Evolutionary conservation across 92 coral and sea anemone genomes (phyloP).

Genomic region (Pocillopora meandrina): DNA sequence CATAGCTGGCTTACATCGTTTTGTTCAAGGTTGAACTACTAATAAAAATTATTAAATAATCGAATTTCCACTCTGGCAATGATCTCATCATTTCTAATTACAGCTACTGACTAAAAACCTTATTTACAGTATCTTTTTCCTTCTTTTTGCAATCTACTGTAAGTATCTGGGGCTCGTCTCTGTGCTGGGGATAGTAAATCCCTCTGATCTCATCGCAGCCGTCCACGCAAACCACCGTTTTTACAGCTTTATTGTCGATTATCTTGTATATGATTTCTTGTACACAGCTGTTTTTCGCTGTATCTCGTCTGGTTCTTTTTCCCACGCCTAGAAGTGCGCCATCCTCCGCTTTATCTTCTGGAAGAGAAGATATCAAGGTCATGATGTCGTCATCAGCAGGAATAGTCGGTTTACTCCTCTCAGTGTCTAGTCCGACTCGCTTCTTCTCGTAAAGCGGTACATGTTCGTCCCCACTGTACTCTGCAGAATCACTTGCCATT

Average conservation of each 20-base stretch:
- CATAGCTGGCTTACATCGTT: too few relatives aligned
- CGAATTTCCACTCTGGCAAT: too few relatives aligned
- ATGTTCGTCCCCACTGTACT: neutral
- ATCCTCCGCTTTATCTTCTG: neutral
- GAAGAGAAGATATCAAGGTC: neutral
- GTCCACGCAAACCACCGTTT: conserved; percentile 7
- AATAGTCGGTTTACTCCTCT: neutral
- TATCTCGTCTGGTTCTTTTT: neutral
- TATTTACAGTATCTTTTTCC: neutral
- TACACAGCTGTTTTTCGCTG: neutral
- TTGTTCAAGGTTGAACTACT: too few relatives aligned
- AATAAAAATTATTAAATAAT: too few relatives aligned
- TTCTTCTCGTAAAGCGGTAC: neutral
- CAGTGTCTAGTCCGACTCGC: neutral
- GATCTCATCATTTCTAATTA: neutral
- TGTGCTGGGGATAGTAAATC: neutral
- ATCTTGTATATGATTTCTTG: neutral
- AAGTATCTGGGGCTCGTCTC: conserved; percentile 13
- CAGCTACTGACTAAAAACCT: neutral
- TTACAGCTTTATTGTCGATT: neutral
- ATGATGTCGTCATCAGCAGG: neutral
- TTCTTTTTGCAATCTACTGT: conserved; percentile 1
- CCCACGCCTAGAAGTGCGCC: neutral
- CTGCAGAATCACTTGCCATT: neutral
- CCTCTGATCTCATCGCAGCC: conserved; percentile 14